A percentile compares a stretch with the other conserved stretches of the same genome.
Conservation (phyloP, 2,797 vertebrate genomes). For the Chelidonichthys spinosus region DNA sequence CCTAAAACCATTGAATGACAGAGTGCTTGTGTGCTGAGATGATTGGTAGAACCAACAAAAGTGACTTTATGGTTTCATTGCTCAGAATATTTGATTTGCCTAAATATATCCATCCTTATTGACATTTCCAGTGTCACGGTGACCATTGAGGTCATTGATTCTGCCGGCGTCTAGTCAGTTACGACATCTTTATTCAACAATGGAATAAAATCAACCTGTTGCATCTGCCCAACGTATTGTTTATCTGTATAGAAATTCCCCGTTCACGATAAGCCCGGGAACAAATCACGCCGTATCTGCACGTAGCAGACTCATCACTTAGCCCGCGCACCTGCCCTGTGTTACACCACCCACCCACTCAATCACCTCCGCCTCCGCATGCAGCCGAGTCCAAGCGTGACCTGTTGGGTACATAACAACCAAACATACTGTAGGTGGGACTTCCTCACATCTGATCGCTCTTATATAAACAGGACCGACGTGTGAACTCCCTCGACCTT, state of each 20-base stretch:
- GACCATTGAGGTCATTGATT: slow-evolving; percentile 1
- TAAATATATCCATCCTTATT: slow-evolving; percentile 23
- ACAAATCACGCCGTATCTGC: slow-evolving; percentile 59
- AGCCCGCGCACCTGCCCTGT: slow-evolving; percentile 72
- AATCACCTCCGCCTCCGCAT: slow-evolving; percentile 55
- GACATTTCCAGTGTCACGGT: slow-evolving; percentile 23
- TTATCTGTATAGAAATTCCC: slow-evolving; percentile 62
- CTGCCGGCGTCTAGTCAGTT: slow-evolving; percentile 13
- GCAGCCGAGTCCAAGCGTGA: slow-evolving; percentile 74
- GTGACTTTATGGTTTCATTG: slow-evolving; percentile 45
- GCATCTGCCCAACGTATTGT: slow-evolving; percentile 10
- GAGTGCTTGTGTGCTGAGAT: neutral
- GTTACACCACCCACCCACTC: slow-evolving; percentile 65
- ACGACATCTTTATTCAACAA: slow-evolving; percentile 14
- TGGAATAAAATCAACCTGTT: slow-evolving; percentile 21
- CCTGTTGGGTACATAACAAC: slow-evolving; percentile 75
- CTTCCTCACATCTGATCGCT: slow-evolving; percentile 63
- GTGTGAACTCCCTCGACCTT: slow-evolving; percentile 40
- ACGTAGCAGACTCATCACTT: slow-evolving; percentile 73
- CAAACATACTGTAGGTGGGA: slow-evolving; percentile 58
- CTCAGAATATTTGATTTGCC: slow-evolving; percentile 18
- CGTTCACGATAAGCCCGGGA: slow-evolving; percentile 39
- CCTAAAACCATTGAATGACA: neutral
- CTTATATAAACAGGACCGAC: slow-evolving; percentile 67
- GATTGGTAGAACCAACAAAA: neutral